phyloP scores from a whole-genome alignment of 2,113 vertebrate species.

The Mus musculus region DNA sequence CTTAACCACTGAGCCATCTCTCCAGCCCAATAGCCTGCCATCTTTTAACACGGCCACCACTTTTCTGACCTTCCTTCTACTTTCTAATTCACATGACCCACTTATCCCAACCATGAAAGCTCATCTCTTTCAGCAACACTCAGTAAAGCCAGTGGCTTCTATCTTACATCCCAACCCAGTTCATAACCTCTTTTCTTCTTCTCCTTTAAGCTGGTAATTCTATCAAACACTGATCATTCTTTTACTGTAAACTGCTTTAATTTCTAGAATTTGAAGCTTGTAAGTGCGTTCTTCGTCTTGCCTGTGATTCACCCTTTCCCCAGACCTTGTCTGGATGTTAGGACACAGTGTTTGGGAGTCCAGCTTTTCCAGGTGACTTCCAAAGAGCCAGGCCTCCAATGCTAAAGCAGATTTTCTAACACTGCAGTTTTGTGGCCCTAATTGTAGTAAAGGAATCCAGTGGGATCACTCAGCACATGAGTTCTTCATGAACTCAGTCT shows the following conservation, averaged over 20 bases:
- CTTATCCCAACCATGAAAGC: neutral
- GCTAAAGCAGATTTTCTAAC: conserved; percentile 31
- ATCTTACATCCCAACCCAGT: conserved; percentile 1
- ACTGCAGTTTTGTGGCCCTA: conserved; percentile 19
- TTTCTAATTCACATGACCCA: neutral
- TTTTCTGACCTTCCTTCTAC: neutral
- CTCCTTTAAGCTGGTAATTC: neutral
- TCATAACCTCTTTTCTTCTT: conserved; percentile 7
- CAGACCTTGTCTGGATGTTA: conserved; percentile 42
- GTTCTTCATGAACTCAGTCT: neutral
- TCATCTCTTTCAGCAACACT: neutral
- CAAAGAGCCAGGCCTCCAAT: neutral
- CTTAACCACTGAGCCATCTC: too few relatives aligned
- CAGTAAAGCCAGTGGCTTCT: neutral
- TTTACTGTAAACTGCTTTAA: conserved; percentile 36
- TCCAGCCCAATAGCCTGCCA: too few relatives aligned
- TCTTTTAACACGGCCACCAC: neutral
- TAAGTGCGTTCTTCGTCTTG: neutral
- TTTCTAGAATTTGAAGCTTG: conserved; percentile 30
- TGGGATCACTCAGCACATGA: neutral
- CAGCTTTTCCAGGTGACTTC: conserved; percentile 1
- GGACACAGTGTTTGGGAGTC: conserved; percentile 34
- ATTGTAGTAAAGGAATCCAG: neutral
- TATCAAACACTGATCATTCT: neutral
- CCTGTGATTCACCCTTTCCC: conserved; percentile 8